Evolutionary conservation across 53 echinoderm and acorn worm species (phyloP), one percentile per base, ranked within the genome.

Genomic region (Temnopleurus reevesii): DNA sequence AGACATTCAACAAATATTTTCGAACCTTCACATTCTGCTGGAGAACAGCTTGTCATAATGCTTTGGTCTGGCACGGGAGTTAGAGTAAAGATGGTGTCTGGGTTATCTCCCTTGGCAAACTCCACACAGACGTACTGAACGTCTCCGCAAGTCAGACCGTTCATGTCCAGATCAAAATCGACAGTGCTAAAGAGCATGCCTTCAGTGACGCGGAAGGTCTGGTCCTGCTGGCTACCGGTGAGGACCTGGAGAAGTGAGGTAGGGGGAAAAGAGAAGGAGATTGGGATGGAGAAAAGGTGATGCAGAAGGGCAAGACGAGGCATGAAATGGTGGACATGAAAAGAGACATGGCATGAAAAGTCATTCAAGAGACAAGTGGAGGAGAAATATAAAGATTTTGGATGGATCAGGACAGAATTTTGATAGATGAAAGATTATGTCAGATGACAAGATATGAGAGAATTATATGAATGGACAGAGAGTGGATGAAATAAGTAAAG

Each of bases 1-100:
- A 63, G 33, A 33, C 15, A 76, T 35, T 36, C n/a, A 45, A 17
- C 2, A 2, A 28, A 28, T 28, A 5, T 71, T 38, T 41, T 71
- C 94, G 71, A 76, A 96, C 96, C 96, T 96, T 92, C 87, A 77
- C 96, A 96, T 35, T 94, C 94, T 56, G 93, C 94, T 24, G 92
- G 89, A 34, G 94, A 94, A 86, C 96, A 96, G 88, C 94, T 94
- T 1, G 51, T 89, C 61, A 93, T 60, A 23, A 96, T 89, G 53
- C 90, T 93, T 28, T 90, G 80, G 26, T 96, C 92, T 2, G 96
- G 96, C 15, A 93, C 89, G 21, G 96, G 94, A 19, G 77, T 89
- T 58, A 96, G 47, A 3, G 34, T 90, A 65, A 96, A 96, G 7
- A 89, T 80, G 5, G 96, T 93, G 27, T 38, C 15, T 47, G 96